Base-by-base conservation (phyloP, 1,140 invertebrate genomes). In the Listronotus bonariensis region DNA sequence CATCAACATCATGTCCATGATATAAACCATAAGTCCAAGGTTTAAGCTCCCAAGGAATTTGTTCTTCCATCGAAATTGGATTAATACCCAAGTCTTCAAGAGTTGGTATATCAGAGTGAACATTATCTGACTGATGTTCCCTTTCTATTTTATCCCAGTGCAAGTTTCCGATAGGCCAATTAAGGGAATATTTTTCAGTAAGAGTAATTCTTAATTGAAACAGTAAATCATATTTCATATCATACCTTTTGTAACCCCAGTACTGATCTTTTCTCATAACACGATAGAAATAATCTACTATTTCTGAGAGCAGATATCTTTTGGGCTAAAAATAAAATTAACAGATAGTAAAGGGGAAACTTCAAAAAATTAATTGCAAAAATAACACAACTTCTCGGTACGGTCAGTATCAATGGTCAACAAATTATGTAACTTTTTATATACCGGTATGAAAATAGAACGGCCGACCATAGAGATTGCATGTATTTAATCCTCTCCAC, bases 1-100 rank as follows among this genome's bases (percentile, higher is more conserved):
- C 73, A 74, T 96, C 92, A n/a, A 91, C 53, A 73, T 87, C 83
- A 49, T 88, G 86, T 67, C 88, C 86, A 77, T 93, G 92, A 79
- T 91, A 91, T 40, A 81, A 76, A 58, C 85, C 82, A 34, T 82
- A 82, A 40, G 84, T 82, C 73, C 79, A 88, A 7, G 86, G 85
- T 63, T 82, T 85, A 45, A 96, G 71, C 75, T 93, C 89, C 88
- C 89, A 95, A 6, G 87, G 85, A 10, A 90, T 85, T 78, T 88
- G 86, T 48, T 89, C 82, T 77, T 95, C 92, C 79, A 96, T 85
- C 0, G 80, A 67, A 0, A 87, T 91, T 40, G 93, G 80, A 43
- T 78, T 80, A 0, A 98, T 86, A 42, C 93, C 94, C 64, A 97
- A 84, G 82, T 97, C 95, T 77, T 93, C 91, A 43, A 97, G 77